These are phyloP conservation scores for Trematomus loennbergii DNA, from an alignment of 2,113 vertebrate species.

Conservation along the genomic window DNA sequence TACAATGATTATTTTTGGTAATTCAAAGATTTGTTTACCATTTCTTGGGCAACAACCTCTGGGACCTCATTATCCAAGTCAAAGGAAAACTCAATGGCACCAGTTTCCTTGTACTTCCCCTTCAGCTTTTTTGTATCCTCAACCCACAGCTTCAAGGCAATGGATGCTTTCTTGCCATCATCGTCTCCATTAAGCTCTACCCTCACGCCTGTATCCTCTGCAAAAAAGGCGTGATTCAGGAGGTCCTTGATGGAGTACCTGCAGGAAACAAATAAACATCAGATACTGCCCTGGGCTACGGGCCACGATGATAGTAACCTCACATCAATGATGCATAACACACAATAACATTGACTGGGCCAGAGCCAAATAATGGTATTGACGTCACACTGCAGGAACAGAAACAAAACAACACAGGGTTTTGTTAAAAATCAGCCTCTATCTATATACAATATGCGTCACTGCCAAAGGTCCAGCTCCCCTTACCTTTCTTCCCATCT, in stretches of 20 bases:
- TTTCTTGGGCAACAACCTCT: conserved; percentile 98
- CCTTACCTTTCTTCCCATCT: conserved; percentile 96
- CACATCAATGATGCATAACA: conserved; percentile 27
- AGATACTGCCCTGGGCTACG: conserved; percentile 18
- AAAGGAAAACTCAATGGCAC: conserved; percentile 97
- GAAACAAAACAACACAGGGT: conserved; percentile 36
- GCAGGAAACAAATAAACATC: conserved; percentile 64
- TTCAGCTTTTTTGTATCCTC: conserved; percentile 98
- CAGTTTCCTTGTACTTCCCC: conserved; percentile 98
- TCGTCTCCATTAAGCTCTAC: conserved; percentile 99
- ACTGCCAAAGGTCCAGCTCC: neutral
- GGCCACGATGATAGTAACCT: conserved; percentile 17
- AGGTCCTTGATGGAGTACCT: conserved; percentile 98
- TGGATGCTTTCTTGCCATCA: conserved; percentile 92
- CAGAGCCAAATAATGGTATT: conserved; percentile 42
- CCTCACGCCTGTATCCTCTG: conserved; percentile 97
- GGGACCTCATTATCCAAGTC: conserved; percentile 94
- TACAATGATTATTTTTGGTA: neutral
- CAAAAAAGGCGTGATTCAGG: conserved; percentile 97
- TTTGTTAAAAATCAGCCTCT: conserved; percentile 6
- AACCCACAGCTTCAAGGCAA: conserved; percentile 97
- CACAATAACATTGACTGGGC: conserved; percentile 34
- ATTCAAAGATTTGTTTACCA: conserved; percentile 84
- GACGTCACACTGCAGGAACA: conserved; percentile 42
- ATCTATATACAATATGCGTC: conserved; percentile 2